A percentile compares a stretch with the other conserved stretches of the same genome.
Evolutionary conservation across 2,113 vertebrate genomes (phyloP).

Genomic region (Vulpes ferrilata): DNA sequence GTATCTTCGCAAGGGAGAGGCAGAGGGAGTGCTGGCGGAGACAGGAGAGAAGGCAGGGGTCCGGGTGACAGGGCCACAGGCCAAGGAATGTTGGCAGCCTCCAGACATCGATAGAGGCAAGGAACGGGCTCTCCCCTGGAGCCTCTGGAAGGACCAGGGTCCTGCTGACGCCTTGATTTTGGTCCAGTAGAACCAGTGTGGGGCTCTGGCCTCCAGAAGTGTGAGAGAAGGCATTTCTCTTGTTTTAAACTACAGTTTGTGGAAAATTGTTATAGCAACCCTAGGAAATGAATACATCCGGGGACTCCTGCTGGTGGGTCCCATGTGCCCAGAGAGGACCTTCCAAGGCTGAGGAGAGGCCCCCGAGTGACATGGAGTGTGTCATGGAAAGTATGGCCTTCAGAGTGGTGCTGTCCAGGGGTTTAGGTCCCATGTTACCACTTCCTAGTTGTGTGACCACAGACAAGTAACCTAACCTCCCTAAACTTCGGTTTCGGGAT

Average conservation of each 20-base stretch:
- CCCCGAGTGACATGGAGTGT: background rate
- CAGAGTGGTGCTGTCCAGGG: too few relatives aligned
- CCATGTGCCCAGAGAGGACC: background rate
- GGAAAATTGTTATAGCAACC: background rate
- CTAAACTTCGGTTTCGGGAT: background rate
- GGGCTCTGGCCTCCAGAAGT: background rate
- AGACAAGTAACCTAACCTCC: background rate
- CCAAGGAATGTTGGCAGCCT: background rate
- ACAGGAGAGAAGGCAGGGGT: too few relatives aligned
- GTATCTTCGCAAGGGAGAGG: background rate
- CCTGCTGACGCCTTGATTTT: background rate
- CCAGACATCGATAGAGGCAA: background rate
- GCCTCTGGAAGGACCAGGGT: rapidly evolving
- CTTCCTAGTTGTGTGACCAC: background rate
- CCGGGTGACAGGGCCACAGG: background rate
- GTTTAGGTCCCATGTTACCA: background rate
- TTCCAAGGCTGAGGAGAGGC: background rate
- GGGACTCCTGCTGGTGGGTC: background rate
- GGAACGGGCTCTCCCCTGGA: rapidly evolving
- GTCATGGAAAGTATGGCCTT: background rate
- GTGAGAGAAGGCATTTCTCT: background rate
- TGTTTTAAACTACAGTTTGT: background rate
- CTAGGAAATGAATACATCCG: background rate
- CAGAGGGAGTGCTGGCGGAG: background rate
- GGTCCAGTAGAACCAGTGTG: background rate